These are phyloP conservation scores for Limosa lapponica DNA, from an alignment of 2,797 vertebrate species.

Conservation along the genomic window DNA sequence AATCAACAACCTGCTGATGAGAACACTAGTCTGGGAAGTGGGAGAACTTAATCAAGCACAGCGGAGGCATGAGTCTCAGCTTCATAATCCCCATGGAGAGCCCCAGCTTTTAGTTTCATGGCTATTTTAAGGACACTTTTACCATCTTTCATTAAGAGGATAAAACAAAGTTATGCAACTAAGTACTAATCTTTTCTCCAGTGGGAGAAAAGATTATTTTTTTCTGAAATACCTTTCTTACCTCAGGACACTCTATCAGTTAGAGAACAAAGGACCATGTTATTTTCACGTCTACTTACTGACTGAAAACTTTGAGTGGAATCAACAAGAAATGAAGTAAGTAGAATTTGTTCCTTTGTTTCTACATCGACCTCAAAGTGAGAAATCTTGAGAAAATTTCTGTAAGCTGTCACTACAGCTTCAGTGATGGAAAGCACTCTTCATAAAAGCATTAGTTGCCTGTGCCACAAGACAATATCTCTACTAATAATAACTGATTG, in stretches of 20 bases:
- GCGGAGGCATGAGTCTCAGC: not conserved
- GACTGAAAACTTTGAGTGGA: not conserved
- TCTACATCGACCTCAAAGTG: not conserved
- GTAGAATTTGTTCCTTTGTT: not conserved
- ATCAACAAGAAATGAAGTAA: not conserved
- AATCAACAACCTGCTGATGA: not conserved
- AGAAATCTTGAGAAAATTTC: not conserved
- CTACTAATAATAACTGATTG: not conserved
- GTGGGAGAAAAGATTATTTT: not conserved
- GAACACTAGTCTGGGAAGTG: not conserved
- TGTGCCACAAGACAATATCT: not conserved
- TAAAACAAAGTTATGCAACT: not conserved
- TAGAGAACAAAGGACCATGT: not conserved
- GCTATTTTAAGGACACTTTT: not conserved
- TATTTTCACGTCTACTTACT: not conserved
- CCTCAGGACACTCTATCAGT: not conserved
- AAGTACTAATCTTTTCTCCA: not conserved
- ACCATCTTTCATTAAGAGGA: not conserved
- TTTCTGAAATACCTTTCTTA: not conserved
- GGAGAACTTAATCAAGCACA: not conserved
- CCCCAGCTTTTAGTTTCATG: not conserved
- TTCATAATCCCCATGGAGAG: not conserved
- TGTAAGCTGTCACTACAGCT: not conserved
- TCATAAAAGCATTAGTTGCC: not conserved
- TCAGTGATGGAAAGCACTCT: not conserved